Percentiles rank a stretch among this genome's conserved stretches.
phyloP scores from a whole-genome alignment of 2,797 vertebrate genomes.

The Thamnophis elegans region DNA sequence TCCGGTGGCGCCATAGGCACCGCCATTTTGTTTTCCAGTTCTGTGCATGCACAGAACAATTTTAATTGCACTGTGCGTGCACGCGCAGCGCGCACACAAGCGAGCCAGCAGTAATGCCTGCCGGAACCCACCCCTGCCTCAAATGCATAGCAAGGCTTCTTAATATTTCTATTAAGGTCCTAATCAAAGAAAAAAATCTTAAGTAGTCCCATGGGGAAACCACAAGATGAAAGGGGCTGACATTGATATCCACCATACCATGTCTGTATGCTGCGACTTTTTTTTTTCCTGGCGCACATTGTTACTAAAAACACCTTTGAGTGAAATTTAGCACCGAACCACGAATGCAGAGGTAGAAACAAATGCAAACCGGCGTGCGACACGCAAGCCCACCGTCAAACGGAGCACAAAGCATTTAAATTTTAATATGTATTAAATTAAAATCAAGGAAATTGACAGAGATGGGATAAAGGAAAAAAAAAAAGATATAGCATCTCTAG shows the following conservation, averaged over 20 bases:
- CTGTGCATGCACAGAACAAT: too few relatives aligned
- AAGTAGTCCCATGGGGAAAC: constrained; percentile 72
- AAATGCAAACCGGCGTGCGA: constrained; percentile 23
- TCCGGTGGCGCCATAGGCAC: too few relatives aligned
- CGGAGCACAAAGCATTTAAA: constrained; percentile 61
- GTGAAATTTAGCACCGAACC: constrained; percentile 64
- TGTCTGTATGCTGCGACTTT: constrained; percentile 37
- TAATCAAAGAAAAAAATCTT: constrained; percentile 75
- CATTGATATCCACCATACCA: constrained; percentile 67
- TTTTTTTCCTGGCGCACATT: constrained; percentile 19
- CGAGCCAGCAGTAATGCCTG: too few relatives aligned
- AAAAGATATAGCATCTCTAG: constrained; percentile 76
- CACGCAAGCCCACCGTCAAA: constrained; percentile 35
- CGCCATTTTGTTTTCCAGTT: too few relatives aligned
- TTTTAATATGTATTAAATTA: constrained; percentile 74
- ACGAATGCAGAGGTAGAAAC: constrained; percentile 64
- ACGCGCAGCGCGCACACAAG: too few relatives aligned
- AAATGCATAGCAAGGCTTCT: constrained; percentile 69
- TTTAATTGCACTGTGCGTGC: too few relatives aligned
- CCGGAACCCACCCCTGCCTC: constrained; percentile 27
- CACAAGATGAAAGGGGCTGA: constrained; percentile 69
- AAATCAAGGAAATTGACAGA: constrained; percentile 76
- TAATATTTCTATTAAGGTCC: constrained; percentile 71
- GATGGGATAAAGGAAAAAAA: constrained; percentile 71
- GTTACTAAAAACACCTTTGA: constrained; percentile 70